Evolutionary conservation across 2,888 invertebrate species (phyloP).

Genomic region (Campoplex capitator): DNA sequence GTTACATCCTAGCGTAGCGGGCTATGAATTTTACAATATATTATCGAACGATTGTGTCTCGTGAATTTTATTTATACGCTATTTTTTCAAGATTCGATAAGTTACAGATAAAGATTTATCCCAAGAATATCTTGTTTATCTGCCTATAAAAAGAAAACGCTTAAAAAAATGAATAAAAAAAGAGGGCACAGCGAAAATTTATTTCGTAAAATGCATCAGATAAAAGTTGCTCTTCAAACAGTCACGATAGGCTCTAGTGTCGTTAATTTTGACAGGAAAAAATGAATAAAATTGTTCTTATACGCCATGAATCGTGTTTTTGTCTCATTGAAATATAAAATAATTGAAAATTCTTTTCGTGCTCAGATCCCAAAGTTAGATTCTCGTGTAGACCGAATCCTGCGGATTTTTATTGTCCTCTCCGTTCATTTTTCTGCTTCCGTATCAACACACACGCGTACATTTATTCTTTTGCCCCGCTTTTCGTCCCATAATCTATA

Average conservation of each 20-base stretch:
- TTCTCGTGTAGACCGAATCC: neutral
- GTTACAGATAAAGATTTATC: neutral
- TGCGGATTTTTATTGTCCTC: neutral
- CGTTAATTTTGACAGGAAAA: neutral
- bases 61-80: constrained; percentile 12
- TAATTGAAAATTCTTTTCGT: neutral
- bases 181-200: neutral
- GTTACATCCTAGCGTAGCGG: constrained; percentile 6
- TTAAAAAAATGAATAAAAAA: neutral
- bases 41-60: constrained; percentile 23
- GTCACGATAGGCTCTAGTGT: neutral
- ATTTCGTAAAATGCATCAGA: neutral
- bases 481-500: constrained; percentile 26
- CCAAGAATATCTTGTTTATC: neutral
- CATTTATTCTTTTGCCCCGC: constrained; percentile 10
- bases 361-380: neutral
- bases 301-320: neutral
- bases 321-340: neutral
- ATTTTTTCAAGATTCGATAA: neutral
- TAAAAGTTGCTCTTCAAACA: neutral
- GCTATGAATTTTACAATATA: constrained; percentile 34
- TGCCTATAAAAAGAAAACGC: neutral
- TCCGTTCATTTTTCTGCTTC: neutral
- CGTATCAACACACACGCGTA: constrained; percentile 35
- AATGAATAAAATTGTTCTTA: neutral